These are phyloP conservation scores for Polypterus senegalus DNA, from an alignment of 2,113 vertebrate genomes.

Conservation along the genomic window DNA sequence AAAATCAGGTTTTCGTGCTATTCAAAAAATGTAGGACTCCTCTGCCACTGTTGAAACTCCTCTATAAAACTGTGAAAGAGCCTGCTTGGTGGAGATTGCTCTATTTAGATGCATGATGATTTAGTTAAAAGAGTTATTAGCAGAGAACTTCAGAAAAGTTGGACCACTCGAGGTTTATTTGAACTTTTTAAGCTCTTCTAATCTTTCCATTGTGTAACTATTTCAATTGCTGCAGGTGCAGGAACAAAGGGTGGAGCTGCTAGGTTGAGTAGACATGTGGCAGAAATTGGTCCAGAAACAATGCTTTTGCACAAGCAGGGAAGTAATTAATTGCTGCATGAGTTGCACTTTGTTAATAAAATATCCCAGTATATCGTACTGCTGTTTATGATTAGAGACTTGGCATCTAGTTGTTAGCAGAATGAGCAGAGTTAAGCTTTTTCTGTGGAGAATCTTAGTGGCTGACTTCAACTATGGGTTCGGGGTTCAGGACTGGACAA, in stretches of 20 bases:
- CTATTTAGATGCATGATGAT: no score
- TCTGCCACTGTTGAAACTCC: no score
- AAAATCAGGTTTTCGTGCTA: no score
- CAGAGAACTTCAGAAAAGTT: no score
- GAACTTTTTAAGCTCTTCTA: slow-evolving; percentile 29
- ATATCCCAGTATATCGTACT: slow-evolving; percentile 29
- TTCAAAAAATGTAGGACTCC: no score
- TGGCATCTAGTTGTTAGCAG: slow-evolving; percentile 48
- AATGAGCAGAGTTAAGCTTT: slow-evolving; percentile 4
- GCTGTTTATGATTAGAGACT: slow-evolving; percentile 35
- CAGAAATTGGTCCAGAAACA: slow-evolving; percentile 29
- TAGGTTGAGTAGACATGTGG: slow-evolving; percentile 23
- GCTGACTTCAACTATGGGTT: no score
- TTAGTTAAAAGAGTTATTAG: no score
- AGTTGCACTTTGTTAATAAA: slow-evolving; percentile 40
- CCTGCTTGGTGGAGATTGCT: no score
- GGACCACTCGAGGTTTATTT: no score
- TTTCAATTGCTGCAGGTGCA: slow-evolving; percentile 50
- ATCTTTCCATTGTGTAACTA: slow-evolving; percentile 56
- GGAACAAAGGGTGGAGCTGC: slow-evolving; percentile 30
- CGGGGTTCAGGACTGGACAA: no score
- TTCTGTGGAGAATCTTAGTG: no score
- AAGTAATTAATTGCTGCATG: slow-evolving; percentile 37
- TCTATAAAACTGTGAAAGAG: no score
- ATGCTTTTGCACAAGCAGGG: slow-evolving; percentile 36